These are phyloP conservation scores for Cricetomys ansorgei DNA, from an alignment of 2,113 vertebrate genomes.

Conservation along the genomic window DNA sequence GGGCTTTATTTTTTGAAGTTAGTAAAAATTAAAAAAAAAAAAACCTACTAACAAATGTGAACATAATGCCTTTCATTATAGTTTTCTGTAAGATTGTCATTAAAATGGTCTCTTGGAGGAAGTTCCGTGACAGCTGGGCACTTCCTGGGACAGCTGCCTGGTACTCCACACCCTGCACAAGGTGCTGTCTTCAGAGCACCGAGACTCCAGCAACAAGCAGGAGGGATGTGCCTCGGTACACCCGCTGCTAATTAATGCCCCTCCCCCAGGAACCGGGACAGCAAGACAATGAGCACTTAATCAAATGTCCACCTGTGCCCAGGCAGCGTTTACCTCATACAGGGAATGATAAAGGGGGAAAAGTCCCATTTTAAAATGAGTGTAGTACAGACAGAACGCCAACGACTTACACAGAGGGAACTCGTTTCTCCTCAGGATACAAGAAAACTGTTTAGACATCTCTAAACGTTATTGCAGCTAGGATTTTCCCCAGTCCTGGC, in stretches of 20 bases:
- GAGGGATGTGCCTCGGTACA: not conserved
- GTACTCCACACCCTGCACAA: conserved; percentile 45
- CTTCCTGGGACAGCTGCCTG: not conserved
- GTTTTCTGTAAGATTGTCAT: conserved; percentile 66
- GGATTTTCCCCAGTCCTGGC: conserved; percentile 39
- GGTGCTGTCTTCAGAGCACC: not conserved
- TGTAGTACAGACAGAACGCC: not conserved
- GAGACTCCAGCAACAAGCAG: not conserved
- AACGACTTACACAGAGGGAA: conserved; percentile 30
- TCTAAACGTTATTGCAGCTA: conserved; percentile 70
- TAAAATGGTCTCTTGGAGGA: conserved; percentile 17
- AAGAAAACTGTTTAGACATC: not conserved
- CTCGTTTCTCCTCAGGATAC: conserved; percentile 8
- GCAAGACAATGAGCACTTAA: not conserved
- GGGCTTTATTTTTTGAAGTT: conserved; percentile 43
- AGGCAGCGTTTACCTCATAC: not conserved
- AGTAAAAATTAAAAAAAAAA: conserved; percentile 74
- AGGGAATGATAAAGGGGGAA: not conserved
- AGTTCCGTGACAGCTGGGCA: not conserved
- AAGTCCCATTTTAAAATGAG: conserved; percentile 25
- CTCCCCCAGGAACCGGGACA: not conserved
- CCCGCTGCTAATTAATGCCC: not conserved
- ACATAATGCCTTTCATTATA: conserved; percentile 73
- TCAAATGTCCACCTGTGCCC: not conserved
- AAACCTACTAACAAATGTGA: conserved; percentile 67